These are phyloP conservation scores for Siniperca chuatsi DNA, from an alignment of 2,113 vertebrate genomes.

Conservation along the genomic window DNA sequence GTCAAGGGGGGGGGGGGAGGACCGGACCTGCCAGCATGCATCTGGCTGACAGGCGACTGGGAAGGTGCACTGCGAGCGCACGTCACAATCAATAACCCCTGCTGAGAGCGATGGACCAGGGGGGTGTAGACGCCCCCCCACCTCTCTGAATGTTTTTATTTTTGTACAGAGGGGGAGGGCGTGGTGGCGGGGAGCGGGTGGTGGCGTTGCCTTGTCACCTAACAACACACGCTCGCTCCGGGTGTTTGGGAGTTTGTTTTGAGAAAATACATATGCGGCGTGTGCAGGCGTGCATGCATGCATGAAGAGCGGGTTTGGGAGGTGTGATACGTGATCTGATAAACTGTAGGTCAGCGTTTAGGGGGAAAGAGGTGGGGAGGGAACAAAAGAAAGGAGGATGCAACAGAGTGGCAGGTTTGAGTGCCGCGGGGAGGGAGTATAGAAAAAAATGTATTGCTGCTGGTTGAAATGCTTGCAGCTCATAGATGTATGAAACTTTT, in stretches of 20 bases:
- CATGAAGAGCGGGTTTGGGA: constrained; percentile 37
- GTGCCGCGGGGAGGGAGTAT: not conserved
- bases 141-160: constrained; percentile 63
- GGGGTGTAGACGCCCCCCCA: constrained; percentile 16
- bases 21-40: constrained; percentile 86
- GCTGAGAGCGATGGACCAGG: constrained; percentile 83
- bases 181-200: not conserved
- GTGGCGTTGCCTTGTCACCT: constrained; percentile 60
- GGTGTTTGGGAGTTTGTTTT: constrained; percentile 68
- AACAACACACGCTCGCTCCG: constrained; percentile 58
- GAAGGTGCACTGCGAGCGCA: constrained; percentile 88
- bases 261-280: constrained; percentile 73
- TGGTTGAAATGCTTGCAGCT: too few species aligned
- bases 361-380: not conserved
- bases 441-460: too few species aligned
- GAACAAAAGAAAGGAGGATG: not conserved
- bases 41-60: constrained; percentile 85
- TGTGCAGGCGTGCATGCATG: constrained; percentile 57
- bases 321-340: constrained; percentile 55
- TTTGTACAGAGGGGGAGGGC: constrained; percentile 19
- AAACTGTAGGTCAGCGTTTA: constrained; percentile 44
- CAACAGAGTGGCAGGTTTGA: not conserved
- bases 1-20: constrained; percentile 69
- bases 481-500: too few species aligned
- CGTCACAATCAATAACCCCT: constrained; percentile 81